Evolutionary conservation across 2,797 vertebrate genomes (phyloP).

Genomic region (Arnoldichthys spilopterus): DNA sequence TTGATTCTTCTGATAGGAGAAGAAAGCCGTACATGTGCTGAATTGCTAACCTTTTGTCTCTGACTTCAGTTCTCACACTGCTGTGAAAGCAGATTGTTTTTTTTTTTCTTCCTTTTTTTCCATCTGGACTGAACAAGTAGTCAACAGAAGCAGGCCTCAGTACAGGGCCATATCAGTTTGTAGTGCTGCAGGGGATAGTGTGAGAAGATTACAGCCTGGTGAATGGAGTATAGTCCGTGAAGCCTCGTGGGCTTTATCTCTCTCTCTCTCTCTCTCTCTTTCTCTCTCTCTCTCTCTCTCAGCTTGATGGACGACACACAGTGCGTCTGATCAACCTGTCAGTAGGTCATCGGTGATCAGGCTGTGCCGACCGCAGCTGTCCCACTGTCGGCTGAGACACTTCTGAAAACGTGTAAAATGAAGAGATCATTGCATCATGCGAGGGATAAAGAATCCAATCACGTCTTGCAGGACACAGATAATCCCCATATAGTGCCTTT

Average conservation of each 20-base stretch:
- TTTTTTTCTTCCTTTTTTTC: neutral
- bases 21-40: neutral
- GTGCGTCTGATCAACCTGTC: conserved; percentile 36
- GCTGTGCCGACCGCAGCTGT: neutral
- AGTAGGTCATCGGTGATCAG: conserved; percentile 34
- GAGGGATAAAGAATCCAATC: conserved; percentile 32
- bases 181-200: conserved; percentile 35
- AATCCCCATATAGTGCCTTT: conserved; percentile 32
- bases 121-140: neutral
- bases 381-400: conserved; percentile 8
- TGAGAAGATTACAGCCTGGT: conserved; percentile 43
- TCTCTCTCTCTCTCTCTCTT: conserved; percentile 28
- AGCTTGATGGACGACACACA: conserved; percentile 28
- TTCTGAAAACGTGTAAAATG: conserved; percentile 25
- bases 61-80: neutral
- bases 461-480: conserved; percentile 19
- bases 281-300: conserved; percentile 16
- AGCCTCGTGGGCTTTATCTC: conserved; percentile 38
- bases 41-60: conserved; percentile 12
- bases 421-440: conserved; percentile 34
- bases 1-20: neutral
- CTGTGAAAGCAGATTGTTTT: neutral
- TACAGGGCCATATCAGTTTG: conserved; percentile 34
- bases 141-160: conserved; percentile 4
- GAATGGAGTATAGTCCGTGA: conserved; percentile 21